A percentile compares a stretch with the other conserved stretches of the same genome.
Evolutionary conservation across 1,140 invertebrate genomes (phyloP).

Genomic region (fruit fly (Drosophila melanogaster)): DNA sequence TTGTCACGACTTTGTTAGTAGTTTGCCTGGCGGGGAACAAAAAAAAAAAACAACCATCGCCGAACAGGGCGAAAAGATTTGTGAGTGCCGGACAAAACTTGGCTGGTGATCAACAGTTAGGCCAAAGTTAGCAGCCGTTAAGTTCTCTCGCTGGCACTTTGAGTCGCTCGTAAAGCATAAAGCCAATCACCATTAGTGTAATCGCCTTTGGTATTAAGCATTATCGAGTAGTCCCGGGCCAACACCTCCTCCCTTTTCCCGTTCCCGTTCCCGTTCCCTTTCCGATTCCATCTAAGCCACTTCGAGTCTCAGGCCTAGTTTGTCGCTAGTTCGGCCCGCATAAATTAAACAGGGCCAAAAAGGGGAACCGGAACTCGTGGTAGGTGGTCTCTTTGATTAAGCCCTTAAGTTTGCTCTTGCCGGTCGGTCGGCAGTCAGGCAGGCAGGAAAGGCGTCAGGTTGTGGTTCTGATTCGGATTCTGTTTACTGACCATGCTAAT

Average conservation of each 20-base stretch:
- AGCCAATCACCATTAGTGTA: constrained; percentile 82
- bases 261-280: not conserved
- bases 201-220: constrained; percentile 77
- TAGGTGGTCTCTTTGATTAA: constrained; percentile 34
- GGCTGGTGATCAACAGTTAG: constrained; percentile 76
- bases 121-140: constrained; percentile 69
- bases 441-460: constrained; percentile 50
- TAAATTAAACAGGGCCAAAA: constrained; percentile 72
- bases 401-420: constrained; percentile 7
- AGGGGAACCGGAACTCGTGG: constrained; percentile 17
- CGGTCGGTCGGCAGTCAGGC: not conserved
- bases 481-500: constrained; percentile 68
- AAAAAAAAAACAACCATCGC: not conserved
- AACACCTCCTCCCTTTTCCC: not conserved
- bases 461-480: constrained; percentile 44
- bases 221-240: constrained; percentile 49
- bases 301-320: constrained; percentile 3
- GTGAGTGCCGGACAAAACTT: constrained; percentile 51
- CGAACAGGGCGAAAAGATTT: constrained; percentile 42
- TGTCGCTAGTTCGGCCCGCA: constrained; percentile 40
- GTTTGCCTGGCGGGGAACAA: constrained; percentile 35
- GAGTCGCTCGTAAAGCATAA: constrained; percentile 49
- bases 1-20: constrained; percentile 81
- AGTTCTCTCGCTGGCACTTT: constrained; percentile 25
- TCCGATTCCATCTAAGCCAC: constrained; percentile 41